Base-by-base conservation (phyloP, 2,888 invertebrate species). In the Coleophora flavipennella region DNA sequence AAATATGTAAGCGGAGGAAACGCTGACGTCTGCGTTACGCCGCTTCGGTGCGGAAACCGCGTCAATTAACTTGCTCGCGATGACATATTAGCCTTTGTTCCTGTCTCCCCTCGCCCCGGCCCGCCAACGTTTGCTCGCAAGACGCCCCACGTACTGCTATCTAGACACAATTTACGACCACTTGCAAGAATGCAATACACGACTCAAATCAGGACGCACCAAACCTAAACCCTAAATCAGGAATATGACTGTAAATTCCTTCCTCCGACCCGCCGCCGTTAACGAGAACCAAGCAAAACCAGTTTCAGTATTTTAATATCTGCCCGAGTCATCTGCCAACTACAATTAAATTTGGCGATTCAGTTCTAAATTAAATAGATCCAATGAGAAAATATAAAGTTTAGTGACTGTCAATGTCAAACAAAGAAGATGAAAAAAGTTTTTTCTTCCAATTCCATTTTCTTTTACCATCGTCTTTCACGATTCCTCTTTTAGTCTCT, bases 361-460 rank as follows among this genome's bases (percentile, higher is more conserved):
- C 75, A 73, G 72, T 67, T 69, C 67, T 64, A 77, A 83, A 83
- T 83, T 79, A 78, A 84, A 80, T 79, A 83, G 76, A 81, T 73
- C 71, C 71, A 67, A 72, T 67, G 73, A 60, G 71, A 79, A 76
- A 79, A 80, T 74, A 79, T 68, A 77, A 84, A 81, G 72, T 79
- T 80, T 78, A 70, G 72, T 76, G 67, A 73, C 78, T 78, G 80
- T 80, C 81, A 83, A 80, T 81, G 81, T 83, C 83, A 84, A 81
- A 81, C 74, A 81, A 83, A 83, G 83, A 79, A 84, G 81, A 83
- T 84, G 83, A 81, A 83, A 81, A 84, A 84, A 83, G 78, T 83
- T 84, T 80, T 72, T 71, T 71, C 73, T 67, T 68, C 70, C 73
- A 76, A 78, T 80, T 73, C 74, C 73, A 78, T 79, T 83, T 83